Base-by-base conservation (phyloP, 2,797 vertebrate genomes). In the Synaphobranchus kaupii region DNA sequence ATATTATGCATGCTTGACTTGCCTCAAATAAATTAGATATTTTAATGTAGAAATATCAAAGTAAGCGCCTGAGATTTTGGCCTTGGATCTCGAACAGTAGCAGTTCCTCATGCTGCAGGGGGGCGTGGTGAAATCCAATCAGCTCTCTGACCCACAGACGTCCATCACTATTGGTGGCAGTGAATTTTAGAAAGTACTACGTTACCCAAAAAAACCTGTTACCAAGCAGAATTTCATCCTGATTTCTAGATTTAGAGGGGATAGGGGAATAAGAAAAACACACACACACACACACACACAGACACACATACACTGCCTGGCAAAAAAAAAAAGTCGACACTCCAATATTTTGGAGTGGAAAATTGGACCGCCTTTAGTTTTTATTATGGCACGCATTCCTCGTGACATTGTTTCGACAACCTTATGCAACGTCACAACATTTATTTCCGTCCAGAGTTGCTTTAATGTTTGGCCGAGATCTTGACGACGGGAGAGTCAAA, bases 121-220 rank as follows among this genome's bases (percentile, higher is more conserved):
- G 80, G 25, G 31, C 39, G 81, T 15, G 17, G 82, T 66, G 83
- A 85, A 87, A 85, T 44, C 60, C 63, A 86, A 78, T 56, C 78
- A 48, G 81, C n/a, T 84, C 73, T 56, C 89, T 63, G 47, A 39
- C n/a, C 56, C n/a, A 66, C 66, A 48, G 66, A 34, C 80, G 28
- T 84, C 54, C 60, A 44, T 83, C 47, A 28, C 39, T 50, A 63
- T 76, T 73, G 66, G 86, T 73, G 66, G 86, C 50, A 81, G 85
- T 28, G 1, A 84, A 86, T 83, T 68, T 80, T 80, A 63, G 48
- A 89, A 71, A 80, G 39, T 81, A 84, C 28, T 1, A 73, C 60
- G n/a, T 17, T 34, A 86, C 84, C 84, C 25, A 22, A 86, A 88
- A 88, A 86, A 78, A 85, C 83, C 34, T 87, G 85, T 71, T 86